Evolutionary conservation across 2,797 vertebrate genomes (phyloP).

Genomic region (Karalla daura): DNA sequence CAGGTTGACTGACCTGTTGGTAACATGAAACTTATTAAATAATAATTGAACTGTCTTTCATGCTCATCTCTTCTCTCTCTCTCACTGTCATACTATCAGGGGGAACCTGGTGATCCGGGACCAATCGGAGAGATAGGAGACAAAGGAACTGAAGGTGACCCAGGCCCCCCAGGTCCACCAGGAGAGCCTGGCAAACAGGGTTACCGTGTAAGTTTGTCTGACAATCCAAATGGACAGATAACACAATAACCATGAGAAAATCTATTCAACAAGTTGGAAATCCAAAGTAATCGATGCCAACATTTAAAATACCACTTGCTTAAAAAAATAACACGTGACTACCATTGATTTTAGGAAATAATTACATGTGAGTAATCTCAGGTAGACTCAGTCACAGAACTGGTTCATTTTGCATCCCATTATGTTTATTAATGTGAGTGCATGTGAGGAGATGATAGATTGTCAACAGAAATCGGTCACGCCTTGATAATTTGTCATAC

Average conservation of each 20-base stretch:
- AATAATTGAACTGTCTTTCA: background rate
- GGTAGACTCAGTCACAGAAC: background rate
- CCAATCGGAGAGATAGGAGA: constrained; percentile 90
- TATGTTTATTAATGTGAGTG: background rate
- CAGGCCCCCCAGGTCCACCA: constrained; percentile 81
- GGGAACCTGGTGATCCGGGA: constrained; percentile 88
- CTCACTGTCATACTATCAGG: constrained; percentile 78
- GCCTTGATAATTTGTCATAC: background rate
- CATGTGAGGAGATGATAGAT: background rate
- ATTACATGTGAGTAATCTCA: background rate
- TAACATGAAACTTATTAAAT: constrained; percentile 9
- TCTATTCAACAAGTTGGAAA: background rate
- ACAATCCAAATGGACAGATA: background rate
- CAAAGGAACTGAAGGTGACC: constrained; percentile 87
- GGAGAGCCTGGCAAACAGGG: constrained; percentile 89
- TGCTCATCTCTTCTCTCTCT: too few relatives aligned
- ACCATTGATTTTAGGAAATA: background rate
- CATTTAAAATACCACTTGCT: background rate
- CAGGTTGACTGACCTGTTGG: background rate
- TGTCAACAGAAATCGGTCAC: background rate
- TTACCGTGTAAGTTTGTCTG: constrained; percentile 84
- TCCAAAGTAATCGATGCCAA: background rate
- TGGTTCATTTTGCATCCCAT: background rate
- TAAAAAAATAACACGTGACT: background rate
- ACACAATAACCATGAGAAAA: too few relatives aligned